Evolutionary conservation across 1,140 invertebrate species (phyloP), one percentile per base, ranked within the genome.

Genomic region (Macrobrachium rosenbergii): DNA sequence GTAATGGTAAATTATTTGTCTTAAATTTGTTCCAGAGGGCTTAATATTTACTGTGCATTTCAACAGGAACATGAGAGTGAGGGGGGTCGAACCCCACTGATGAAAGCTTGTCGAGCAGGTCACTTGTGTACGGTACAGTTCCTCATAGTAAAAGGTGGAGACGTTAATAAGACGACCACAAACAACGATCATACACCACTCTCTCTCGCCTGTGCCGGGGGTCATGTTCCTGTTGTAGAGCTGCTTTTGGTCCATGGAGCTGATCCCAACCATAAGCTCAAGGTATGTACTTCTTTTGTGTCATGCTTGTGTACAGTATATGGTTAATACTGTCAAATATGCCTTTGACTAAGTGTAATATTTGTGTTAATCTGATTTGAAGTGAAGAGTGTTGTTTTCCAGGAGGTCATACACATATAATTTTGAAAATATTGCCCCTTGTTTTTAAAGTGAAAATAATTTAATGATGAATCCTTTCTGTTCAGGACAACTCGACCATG

Each of bases 71-170:
- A 98, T 91, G 96, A 97, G 93, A 97, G 96, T n/a, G 97, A 97
- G 93, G 98, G 96, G 90, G 98, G 96, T 62, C 94, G 96, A 92
- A 99, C 98, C 59, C 98, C 99, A 52, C 92, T 99, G 87, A 99
- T 99, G 99, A 97, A 99, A 92, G 98, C 99, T n/a, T 98, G 98
- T 89, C 95, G 99, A 91, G 98, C 98, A 79, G 98, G 98, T n/a
- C 98, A 99, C 92, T 93, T 98, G n/a, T 98, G 97, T 91, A 99
- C 98, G 75, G 99, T 99, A 75, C 97, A 99, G 93, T 97, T 99
- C 92, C 94, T 99, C 75, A 95, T 99, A 83, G 95, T 96, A 64
- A 97, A 97, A 93, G 96, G 96, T 87, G 98, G 98, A 21, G 97
- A 99, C 92, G 97, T 99, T 45, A 95, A 95, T 91, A 80, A 93